phyloP scores from a whole-genome alignment of 1,140 invertebrate genomes.

The Tenebrio molitor region DNA sequence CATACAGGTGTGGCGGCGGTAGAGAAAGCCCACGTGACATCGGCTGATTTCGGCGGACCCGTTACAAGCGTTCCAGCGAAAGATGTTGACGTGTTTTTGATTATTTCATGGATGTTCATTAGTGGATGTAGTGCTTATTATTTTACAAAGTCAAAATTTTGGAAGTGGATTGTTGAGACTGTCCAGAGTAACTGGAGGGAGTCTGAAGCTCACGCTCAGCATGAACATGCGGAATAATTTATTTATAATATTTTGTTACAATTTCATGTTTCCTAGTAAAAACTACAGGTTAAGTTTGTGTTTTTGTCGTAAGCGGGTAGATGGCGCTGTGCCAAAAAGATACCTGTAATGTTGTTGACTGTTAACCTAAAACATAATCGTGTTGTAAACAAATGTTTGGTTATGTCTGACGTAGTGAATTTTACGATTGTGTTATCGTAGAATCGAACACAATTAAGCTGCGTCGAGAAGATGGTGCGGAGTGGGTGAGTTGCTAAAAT shows the following conservation, averaged over 20 bases:
- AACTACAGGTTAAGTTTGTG: background rate
- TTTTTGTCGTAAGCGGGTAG: too few species aligned
- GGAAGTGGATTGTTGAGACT: slow-evolving; percentile 85
- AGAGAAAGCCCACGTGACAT: slow-evolving; percentile 77
- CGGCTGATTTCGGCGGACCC: slow-evolving; percentile 84
- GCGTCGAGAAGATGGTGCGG: slow-evolving; percentile 51
- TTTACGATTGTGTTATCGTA: background rate
- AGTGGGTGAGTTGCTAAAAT: slow-evolving; percentile 55
- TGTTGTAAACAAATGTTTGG: slow-evolving; percentile 20
- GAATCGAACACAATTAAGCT: background rate
- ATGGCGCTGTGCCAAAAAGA: background rate
- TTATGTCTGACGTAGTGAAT: background rate
- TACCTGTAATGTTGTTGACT: background rate
- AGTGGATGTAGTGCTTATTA: slow-evolving; percentile 82
- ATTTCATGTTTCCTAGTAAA: background rate
- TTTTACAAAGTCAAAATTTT: slow-evolving; percentile 83
- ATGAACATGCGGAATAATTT: slow-evolving; percentile 76
- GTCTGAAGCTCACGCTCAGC: slow-evolving; percentile 90
- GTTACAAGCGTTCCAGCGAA: slow-evolving; percentile 79
- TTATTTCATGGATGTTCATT: slow-evolving; percentile 90
- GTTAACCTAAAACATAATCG: too few species aligned
- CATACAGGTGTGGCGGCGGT: slow-evolving; percentile 80
- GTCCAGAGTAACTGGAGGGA: slow-evolving; percentile 91
- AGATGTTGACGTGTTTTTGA: slow-evolving; percentile 86
- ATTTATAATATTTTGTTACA: too few species aligned